phyloP scores from a whole-genome alignment of 1,140 invertebrate species.

The Trichogramma pretiosum region DNA sequence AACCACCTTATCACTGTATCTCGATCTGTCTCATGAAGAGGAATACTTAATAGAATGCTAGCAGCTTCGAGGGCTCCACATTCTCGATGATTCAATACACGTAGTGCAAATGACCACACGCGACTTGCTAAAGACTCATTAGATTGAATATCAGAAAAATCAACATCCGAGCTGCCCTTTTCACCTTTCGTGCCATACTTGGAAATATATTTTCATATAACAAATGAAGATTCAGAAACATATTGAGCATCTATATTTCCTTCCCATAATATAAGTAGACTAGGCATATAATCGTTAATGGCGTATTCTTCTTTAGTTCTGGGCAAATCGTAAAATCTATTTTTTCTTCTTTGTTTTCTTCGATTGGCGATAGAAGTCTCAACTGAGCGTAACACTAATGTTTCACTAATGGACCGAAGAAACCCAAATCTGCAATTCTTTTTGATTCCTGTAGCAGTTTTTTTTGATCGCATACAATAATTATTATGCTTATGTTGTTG shows the following conservation, averaged over 20 bases:
- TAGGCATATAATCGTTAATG: slow-evolving; percentile 36
- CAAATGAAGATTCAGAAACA: slow-evolving; percentile 29
- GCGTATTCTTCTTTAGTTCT: slow-evolving; percentile 20
- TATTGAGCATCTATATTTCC: slow-evolving; percentile 35
- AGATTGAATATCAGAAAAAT: slow-evolving; percentile 8
- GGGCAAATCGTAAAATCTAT: slow-evolving; percentile 28
- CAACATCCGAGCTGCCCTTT: slow-evolving; percentile 14
- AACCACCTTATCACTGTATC: slow-evolving; percentile 32
- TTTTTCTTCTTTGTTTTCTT: slow-evolving; percentile 24
- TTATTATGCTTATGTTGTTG: slow-evolving; percentile 24
- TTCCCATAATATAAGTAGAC: slow-evolving; percentile 27
- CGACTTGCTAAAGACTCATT: slow-evolving; percentile 16
- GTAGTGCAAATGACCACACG: slow-evolving; percentile 24
- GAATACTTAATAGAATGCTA: slow-evolving; percentile 29
- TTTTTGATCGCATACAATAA: slow-evolving; percentile 20
- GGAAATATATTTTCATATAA: slow-evolving; percentile 29
- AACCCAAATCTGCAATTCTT: slow-evolving; percentile 27
- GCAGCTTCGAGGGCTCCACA: slow-evolving; percentile 31
- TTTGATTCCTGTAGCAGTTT: slow-evolving; percentile 3
- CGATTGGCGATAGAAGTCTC: slow-evolving; percentile 22
- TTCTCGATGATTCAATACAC: slow-evolving; percentile 27
- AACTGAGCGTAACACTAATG: slow-evolving; percentile 20
- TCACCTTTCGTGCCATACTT: slow-evolving; percentile 24
- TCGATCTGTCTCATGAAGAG: slow-evolving; percentile 29
- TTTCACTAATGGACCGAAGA: slow-evolving; percentile 21